Base-by-base conservation (phyloP, 2,797 vertebrate species). In the Amniataba percoides region DNA sequence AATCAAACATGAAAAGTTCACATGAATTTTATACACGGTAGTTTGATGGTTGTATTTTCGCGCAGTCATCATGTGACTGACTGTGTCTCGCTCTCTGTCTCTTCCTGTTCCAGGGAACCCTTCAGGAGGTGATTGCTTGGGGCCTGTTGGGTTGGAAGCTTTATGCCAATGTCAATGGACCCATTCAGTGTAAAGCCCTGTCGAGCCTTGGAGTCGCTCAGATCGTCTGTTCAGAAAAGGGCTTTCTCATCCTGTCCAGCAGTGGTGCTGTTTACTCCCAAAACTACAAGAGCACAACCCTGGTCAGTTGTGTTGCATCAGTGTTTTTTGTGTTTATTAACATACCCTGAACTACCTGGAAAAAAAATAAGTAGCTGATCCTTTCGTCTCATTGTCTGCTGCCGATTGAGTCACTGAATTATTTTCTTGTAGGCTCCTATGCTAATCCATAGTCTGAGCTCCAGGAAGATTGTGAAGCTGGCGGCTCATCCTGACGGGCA, bases 81-180 rank as follows among this genome's bases (percentile, higher is more conserved):
- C 4, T 57, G 11, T 53, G 34, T 69, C 51, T 57, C 1, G 13
- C 4, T 55, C 7, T 34, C 4, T 63, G 0, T 58, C 15, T 78
- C 19, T 19, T 52, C 65, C 6, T 67, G 49, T 92, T 81, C 13
- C 83, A 99, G 98, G 97, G 97, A 12, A 97, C 97, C 6, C 83
- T 99, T 81, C 98, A 99, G 92, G 98, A 99, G 77, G 98, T 98
- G 80, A 98, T 99, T 43, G 97, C 97, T 51, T 99, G 98, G 97
- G 98, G 98, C n/a, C 94, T 99, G 78, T 93, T 99, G 80, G 98
- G 98, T 78, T 99, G 98, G 98, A 99, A 99, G 85, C 97, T 96
- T 3, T 97, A 99, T 3, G 96, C 97, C 78, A 99, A 99, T 2
- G 96, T 99, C 70, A 98, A 95, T 7, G 97, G 97, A 63, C 98